Percentiles rank a stretch among this genome's conserved stretches.
Conservation (phyloP, 2,797 vertebrate genomes). For the Poeciliopsis turneri region DNA sequence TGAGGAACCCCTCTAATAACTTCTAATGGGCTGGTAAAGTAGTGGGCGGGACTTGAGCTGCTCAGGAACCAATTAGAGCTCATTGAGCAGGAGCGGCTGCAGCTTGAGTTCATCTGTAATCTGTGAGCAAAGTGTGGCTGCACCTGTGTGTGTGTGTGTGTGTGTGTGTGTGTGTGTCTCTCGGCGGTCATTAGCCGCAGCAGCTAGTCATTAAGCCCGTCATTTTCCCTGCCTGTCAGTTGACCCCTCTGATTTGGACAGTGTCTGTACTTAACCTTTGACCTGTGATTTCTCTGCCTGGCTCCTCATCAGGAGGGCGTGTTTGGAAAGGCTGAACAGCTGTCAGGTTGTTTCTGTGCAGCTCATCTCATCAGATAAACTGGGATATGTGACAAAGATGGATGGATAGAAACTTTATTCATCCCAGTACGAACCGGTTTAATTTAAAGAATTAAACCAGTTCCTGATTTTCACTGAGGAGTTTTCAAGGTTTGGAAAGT, state of each 20-base stretch:
- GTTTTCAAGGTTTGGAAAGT: too few relatives aligned
- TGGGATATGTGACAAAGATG: not conserved
- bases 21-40: slow-evolving; percentile 80
- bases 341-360: slow-evolving; percentile 3
- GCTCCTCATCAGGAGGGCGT: slow-evolving; percentile 14
- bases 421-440: too few relatives aligned
- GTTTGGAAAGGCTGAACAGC: slow-evolving; percentile 6
- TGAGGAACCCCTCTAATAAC: slow-evolving; percentile 69
- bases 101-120: slow-evolving; percentile 55
- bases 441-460: too few relatives aligned
- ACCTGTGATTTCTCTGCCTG: slow-evolving; percentile 40
- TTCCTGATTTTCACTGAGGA: too few relatives aligned
- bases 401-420: too few relatives aligned
- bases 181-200: slow-evolving; percentile 70
- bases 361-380: not conserved
- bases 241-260: slow-evolving; percentile 72
- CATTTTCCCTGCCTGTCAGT: slow-evolving; percentile 67
- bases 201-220: slow-evolving; percentile 75
- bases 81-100: slow-evolving; percentile 72
- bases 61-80: slow-evolving; percentile 79
- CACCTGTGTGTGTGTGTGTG: slow-evolving; percentile 41
- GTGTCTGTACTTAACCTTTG: slow-evolving; percentile 71
- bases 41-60: slow-evolving; percentile 51
- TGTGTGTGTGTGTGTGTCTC: slow-evolving; percentile 35
- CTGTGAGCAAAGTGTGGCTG: slow-evolving; percentile 30